Base-by-base conservation (phyloP, 2,888 invertebrate species). In the Sipha maydis region DNA sequence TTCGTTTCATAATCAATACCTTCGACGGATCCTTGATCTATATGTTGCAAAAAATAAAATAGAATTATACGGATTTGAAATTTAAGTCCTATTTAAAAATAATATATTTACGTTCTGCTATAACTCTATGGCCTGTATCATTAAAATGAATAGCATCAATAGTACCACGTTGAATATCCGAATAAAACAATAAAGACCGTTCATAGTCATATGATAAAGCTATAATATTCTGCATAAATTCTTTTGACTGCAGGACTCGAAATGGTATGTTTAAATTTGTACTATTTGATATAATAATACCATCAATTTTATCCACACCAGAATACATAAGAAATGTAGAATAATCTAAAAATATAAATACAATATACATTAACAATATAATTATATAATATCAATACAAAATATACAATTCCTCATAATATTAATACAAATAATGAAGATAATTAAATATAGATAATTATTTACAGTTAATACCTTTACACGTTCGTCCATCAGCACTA, bases 281-380 rank as follows among this genome's bases (percentile, higher is more conserved):
- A 89, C 95, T 95, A 91, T 95, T 95, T 48, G 94, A 93, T 91
- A 96, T 94, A 91, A 96, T 95, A 31, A 97, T 94, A 90, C 96
- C 96, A 91, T 97, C 97, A 89, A 98, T 95, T 90, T 95, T 94
- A 73, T 95, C 94, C 86, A 96, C 96, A 90, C 95, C 94, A 73
- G 97, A 97, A 93, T 95, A 98, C 93, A 97, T 94, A 90, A 98
- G 92, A 92, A 97, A 97, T 89, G 95, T 95, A 89, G 95, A 94
- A 92, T 96, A 95, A 75, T 95, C 96, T 95, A 93, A 90, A 92
- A 92, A 90, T 88, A 90, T 90, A 86, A 90, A 82, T 86, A 14
- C 76, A 90, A 77, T 67, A 90, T 38, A 67, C 82, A 61, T 61
- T 21, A 21, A 41, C 7, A 41, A 41, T 5, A 41, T 41, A 41